phyloP scores from a whole-genome alignment of 2,113 vertebrate genomes.

The Albula glossodonta region DNA sequence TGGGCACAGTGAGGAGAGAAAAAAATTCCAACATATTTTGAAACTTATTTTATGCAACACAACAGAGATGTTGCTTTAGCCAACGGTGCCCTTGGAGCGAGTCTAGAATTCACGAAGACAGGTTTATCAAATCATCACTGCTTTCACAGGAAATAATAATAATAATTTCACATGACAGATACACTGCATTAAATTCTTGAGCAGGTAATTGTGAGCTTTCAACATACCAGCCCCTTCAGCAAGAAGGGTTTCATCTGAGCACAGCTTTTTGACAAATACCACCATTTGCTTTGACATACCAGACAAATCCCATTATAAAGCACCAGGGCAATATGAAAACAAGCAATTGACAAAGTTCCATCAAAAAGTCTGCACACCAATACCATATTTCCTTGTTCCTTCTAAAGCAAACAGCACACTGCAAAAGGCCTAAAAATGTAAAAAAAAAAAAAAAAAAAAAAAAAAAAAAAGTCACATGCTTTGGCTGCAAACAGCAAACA shows the following conservation, averaged over 20 bases:
- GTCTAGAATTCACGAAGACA: neutral
- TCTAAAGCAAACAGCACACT: neutral
- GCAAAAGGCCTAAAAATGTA: conserved; percentile 7
- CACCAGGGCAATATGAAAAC: neutral
- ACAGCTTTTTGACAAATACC: neutral
- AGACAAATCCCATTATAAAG: neutral
- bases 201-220: conserved; percentile 25
- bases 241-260: neutral
- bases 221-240: conserved; percentile 21
- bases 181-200: conserved; percentile 20
- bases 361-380: neutral
- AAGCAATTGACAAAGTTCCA: conserved; percentile 10
- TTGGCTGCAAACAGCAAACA: conserved; percentile 19
- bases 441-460: conserved; percentile 13
- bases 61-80: neutral
- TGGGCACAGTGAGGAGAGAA: neutral
- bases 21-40: neutral
- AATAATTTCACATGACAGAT: conserved; percentile 26
- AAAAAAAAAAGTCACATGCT: conserved; percentile 15
- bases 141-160: conserved; percentile 7
- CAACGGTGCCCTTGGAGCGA: neutral
- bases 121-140: conserved; percentile 9
- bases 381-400: neutral
- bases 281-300: neutral
- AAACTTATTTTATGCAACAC: neutral